These are phyloP conservation scores for Anodontia alba DNA, from an alignment of 2,888 invertebrate genomes.

Conservation along the genomic window DNA sequence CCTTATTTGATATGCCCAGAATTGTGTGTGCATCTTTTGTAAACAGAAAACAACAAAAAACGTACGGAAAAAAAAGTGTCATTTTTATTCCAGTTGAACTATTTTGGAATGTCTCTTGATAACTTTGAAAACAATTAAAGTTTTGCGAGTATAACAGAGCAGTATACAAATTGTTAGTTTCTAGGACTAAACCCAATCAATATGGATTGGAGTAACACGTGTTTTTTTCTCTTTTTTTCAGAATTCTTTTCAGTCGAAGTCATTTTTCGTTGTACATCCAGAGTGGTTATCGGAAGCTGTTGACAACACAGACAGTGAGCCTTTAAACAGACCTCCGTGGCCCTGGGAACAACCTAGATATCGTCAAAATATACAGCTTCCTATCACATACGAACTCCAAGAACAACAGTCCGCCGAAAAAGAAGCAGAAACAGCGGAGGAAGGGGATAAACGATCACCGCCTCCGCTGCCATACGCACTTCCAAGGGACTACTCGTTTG, in stretches of 20 bases:
- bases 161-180: no score
- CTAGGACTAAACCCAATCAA: no score
- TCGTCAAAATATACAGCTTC: slow-evolving; percentile 70
- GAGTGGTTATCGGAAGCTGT: slow-evolving; percentile 78
- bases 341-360: slow-evolving; percentile 79
- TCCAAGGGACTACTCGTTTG: slow-evolving; percentile 46
- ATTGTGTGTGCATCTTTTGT: no score
- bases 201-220: no score
- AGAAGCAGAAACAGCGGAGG: slow-evolving; percentile 21
- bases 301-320: slow-evolving; percentile 66
- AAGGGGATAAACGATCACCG: slow-evolving; percentile 14
- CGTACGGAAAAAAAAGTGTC: no score
- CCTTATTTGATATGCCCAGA: no score
- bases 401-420: slow-evolving; percentile 18
- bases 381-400: slow-evolving; percentile 50
- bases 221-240: slow-evolving; percentile 50
- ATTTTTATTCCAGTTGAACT: no score
- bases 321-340: slow-evolving; percentile 75
- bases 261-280: slow-evolving; percentile 75
- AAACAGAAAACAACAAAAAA: no score
- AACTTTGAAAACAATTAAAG: no score
- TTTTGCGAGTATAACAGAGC: no score
- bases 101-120: no score
- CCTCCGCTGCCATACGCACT: slow-evolving; percentile 36
- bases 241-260: slow-evolving; percentile 73